These are phyloP conservation scores for Dendroctonus ponderosae DNA, from an alignment of 1,140 invertebrate species.

Conservation along the genomic window DNA sequence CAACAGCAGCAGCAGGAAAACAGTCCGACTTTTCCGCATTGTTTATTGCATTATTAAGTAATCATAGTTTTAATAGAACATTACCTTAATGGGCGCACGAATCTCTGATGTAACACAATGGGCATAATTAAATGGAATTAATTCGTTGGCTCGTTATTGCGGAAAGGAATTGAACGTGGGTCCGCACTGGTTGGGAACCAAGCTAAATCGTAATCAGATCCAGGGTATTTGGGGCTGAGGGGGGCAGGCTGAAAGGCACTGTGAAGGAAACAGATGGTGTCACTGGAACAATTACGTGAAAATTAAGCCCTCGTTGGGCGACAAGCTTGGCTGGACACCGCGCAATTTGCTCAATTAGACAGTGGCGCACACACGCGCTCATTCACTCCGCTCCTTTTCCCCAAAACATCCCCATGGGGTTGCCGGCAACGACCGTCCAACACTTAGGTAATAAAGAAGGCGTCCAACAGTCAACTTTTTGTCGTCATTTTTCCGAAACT, in stretches of 20 bases:
- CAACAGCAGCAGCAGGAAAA: conserved; percentile 29
- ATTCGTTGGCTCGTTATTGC: conserved; percentile 1
- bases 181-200: neutral
- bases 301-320: conserved; percentile 50
- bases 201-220: conserved; percentile 40
- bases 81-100: conserved; percentile 32
- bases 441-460: too few species aligned
- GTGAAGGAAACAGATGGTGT: conserved; percentile 52
- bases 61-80: conserved; percentile 35
- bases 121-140: conserved; percentile 25
- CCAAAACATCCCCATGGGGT: too few species aligned
- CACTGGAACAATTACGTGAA: conserved; percentile 51
- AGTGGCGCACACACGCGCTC: too few species aligned
- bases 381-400: too few species aligned
- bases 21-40: conserved; percentile 33
- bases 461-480: too few species aligned
- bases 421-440: too few species aligned
- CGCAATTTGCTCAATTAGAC: conserved; percentile 21
- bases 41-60: conserved; percentile 33
- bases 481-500: too few species aligned
- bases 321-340: conserved; percentile 47
- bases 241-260: too few species aligned
- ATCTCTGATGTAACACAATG: conserved; percentile 28
- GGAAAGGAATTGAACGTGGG: too few species aligned
- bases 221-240: neutral